These are phyloP conservation scores for Protomyctophum bolini DNA, from an alignment of 2,113 vertebrate species.

Conservation along the genomic window DNA sequence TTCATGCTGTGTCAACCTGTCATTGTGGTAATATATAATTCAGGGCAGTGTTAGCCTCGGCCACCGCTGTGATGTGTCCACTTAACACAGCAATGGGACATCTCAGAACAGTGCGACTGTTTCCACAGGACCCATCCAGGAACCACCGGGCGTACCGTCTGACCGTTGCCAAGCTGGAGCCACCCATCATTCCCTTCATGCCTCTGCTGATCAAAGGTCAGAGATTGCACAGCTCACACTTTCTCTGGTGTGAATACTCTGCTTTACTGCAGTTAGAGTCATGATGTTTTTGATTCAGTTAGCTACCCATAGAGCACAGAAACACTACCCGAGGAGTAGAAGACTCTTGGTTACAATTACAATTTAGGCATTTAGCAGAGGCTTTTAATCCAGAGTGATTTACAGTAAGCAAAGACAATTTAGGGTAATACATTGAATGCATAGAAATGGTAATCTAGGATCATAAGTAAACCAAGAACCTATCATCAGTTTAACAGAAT, in stretches of 20 bases:
- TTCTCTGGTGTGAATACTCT: neutral
- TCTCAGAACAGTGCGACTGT: conserved; percentile 54
- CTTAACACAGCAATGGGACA: conserved; percentile 28
- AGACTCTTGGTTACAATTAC: too few species aligned
- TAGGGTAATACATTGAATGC: too few species aligned
- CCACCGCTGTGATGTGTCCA: conserved; percentile 36
- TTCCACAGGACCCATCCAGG: conserved; percentile 92
- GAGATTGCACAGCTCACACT: neutral
- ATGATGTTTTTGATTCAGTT: neutral
- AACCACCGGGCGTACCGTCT: conserved; percentile 96
- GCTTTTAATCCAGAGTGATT: too few species aligned
- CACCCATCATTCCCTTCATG: conserved; percentile 98
- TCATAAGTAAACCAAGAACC: too few species aligned
- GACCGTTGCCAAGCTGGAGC: conserved; percentile 91
- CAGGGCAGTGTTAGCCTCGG: neutral
- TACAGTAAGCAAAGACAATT: too few species aligned
- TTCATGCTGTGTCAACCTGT: conserved; percentile 29
- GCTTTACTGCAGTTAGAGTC: neutral
- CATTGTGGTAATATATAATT: conserved; percentile 11
- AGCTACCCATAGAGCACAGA: neutral
- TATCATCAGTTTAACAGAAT: too few species aligned
- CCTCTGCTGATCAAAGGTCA: conserved; percentile 98
- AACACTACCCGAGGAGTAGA: neutral
- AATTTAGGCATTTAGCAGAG: too few species aligned
- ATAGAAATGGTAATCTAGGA: too few species aligned